Percentiles rank a stretch among this genome's conserved stretches.
These are phyloP conservation scores for Grantiella picta DNA, from an alignment of 2,113 vertebrate species.

Conservation along the genomic window DNA sequence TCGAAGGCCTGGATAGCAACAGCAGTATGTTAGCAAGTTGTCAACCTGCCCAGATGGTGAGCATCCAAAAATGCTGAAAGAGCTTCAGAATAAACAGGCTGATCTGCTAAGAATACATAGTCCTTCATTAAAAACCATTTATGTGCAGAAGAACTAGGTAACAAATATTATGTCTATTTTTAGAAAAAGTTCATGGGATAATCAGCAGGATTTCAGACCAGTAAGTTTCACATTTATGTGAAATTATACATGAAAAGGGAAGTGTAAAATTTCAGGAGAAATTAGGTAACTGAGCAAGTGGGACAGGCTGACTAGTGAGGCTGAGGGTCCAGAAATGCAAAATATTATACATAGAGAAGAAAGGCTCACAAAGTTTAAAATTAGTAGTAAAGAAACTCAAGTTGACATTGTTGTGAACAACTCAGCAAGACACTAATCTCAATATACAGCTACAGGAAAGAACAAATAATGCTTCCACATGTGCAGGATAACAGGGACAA, in stretches of 20 bases:
- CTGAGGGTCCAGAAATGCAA: background rate
- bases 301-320: background rate
- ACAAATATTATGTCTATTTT: background rate
- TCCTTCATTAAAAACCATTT: slow-evolving; percentile 44
- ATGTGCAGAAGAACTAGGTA: slow-evolving; percentile 9
- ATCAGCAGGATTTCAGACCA: background rate
- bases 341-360: background rate
- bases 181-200: background rate
- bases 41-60: slow-evolving; percentile 62
- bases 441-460: background rate
- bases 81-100: slow-evolving; percentile 52
- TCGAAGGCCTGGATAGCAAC: slow-evolving; percentile 10
- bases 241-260: background rate
- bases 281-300: background rate
- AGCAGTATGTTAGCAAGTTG: slow-evolving; percentile 53
- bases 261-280: background rate
- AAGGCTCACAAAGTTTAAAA: background rate
- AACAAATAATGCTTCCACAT: background rate
- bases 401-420: background rate
- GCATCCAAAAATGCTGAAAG: slow-evolving; percentile 59
- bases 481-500: background rate
- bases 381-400: background rate
- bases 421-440: background rate
- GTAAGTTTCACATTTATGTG: background rate
- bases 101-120: slow-evolving; percentile 45